Conservation (phyloP, 2,797 vertebrate genomes). For the Oreochromis mossambicus region DNA sequence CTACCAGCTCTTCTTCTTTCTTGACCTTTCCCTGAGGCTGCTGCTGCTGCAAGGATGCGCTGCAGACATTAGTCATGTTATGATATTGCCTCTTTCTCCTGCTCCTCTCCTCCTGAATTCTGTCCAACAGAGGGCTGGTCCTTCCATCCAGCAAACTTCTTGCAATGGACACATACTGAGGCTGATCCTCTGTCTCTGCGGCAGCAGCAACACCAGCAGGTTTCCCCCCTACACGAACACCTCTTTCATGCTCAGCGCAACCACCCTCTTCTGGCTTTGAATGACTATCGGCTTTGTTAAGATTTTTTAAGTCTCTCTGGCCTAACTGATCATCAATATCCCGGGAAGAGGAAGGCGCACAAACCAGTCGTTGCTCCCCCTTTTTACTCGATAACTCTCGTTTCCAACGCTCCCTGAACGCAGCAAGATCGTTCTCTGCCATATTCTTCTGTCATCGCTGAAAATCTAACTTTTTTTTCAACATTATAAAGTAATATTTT, state of each 20-base stretch:
- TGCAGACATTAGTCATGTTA: constrained; percentile 6
- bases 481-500: not conserved
- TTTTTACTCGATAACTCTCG: constrained; percentile 51
- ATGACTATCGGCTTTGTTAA: not conserved
- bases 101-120: constrained; percentile 68
- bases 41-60: constrained; percentile 25
- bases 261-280: not conserved
- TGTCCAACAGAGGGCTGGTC: constrained; percentile 71
- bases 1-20: constrained; percentile 64
- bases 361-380: not conserved
- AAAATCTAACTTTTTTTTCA: not conserved
- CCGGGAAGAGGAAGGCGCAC: not conserved
- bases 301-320: not conserved
- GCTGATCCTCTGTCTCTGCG: constrained; percentile 41
- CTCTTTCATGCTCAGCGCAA: not conserved
- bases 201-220: not conserved
- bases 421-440: constrained; percentile 68
- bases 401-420: constrained; percentile 75
- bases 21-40: constrained; percentile 40
- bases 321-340: not conserved
- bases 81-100: constrained; percentile 66
- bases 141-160: constrained; percentile 72
- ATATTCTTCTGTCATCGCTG: constrained; percentile 44
- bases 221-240: not conserved
- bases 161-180: constrained; percentile 75